phyloP scores from a whole-genome alignment of 2,113 vertebrate species.

The Orientallactaga bullata region DNA sequence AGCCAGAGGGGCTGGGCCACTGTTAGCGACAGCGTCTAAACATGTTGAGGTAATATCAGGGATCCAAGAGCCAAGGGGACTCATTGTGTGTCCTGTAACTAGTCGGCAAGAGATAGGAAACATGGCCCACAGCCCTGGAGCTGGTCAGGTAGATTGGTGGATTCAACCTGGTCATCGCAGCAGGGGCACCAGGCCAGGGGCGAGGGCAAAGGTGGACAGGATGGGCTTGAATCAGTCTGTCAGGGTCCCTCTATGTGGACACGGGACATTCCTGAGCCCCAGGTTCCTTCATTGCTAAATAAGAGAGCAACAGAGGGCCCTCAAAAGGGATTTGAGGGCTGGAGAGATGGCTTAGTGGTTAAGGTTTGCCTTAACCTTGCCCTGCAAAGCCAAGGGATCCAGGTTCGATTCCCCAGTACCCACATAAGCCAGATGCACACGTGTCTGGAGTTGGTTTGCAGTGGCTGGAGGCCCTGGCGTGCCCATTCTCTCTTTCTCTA shows the following conservation, averaged over 20 bases:
- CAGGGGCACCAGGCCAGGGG: accelerated
- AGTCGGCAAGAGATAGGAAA: not conserved
- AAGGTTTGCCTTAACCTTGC: not conserved
- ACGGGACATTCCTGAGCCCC: not conserved
- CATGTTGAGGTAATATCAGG: not conserved
- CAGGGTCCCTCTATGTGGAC: not conserved
- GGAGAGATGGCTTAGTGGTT: not conserved
- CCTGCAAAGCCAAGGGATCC: not conserved
- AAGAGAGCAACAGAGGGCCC: not conserved
- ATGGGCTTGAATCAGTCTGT: not conserved
- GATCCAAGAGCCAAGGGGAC: not conserved
- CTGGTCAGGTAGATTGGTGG: not conserved
- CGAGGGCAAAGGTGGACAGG: not conserved
- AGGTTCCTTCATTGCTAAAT: not conserved
- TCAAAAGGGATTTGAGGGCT: not conserved
- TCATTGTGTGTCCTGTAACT: not conserved
- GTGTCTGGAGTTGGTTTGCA: no score
- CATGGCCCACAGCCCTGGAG: not conserved
- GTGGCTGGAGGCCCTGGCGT: no score
- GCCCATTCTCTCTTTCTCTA: no score
- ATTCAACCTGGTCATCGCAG: not conserved
- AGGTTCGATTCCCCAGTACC: not conserved
- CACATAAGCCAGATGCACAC: not conserved
- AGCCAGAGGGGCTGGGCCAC: not conserved
- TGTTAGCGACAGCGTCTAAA: not conserved